Evolutionary conservation across 2,113 vertebrate genomes (phyloP).

Genomic region (Alosa alosa): DNA sequence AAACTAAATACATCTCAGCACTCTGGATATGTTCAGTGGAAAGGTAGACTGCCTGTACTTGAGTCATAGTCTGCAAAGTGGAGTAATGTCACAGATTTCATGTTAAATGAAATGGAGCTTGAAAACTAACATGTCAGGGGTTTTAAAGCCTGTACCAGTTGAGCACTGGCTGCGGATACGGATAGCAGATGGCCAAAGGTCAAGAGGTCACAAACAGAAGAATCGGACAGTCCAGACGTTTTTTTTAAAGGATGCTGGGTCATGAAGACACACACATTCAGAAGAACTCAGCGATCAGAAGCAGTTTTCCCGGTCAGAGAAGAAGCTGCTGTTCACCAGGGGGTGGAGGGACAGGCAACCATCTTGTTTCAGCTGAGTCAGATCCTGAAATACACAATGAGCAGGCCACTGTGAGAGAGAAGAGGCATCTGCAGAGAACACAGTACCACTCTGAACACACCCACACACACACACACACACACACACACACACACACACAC

Average conservation of each 20-base stretch:
- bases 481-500: slow-evolving; percentile 25
- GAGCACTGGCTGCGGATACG: neutral
- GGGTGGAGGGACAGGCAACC: neutral
- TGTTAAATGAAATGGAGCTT: neutral
- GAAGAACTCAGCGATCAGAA: neutral
- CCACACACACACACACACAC: slow-evolving; percentile 16
- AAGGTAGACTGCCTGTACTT: neutral
- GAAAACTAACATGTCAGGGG: neutral
- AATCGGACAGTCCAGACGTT: neutral
- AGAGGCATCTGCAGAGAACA: too few species aligned
- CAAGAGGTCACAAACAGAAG: neutral
- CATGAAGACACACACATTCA: neutral
- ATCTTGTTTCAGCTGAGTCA: neutral
- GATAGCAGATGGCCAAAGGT: neutral
- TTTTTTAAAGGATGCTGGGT: neutral
- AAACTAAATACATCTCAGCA: neutral
- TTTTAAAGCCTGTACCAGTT: neutral
- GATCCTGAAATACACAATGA: neutral
- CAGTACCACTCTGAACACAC: neutral
- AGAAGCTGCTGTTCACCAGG: neutral
- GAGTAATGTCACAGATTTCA: neutral
- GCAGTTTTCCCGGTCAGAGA: too few species aligned
- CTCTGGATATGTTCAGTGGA: neutral
- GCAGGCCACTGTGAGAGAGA: too few species aligned
- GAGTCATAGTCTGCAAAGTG: neutral